Base-by-base conservation (phyloP, 2,888 invertebrate genomes). In the Drosophila limbata region DNA sequence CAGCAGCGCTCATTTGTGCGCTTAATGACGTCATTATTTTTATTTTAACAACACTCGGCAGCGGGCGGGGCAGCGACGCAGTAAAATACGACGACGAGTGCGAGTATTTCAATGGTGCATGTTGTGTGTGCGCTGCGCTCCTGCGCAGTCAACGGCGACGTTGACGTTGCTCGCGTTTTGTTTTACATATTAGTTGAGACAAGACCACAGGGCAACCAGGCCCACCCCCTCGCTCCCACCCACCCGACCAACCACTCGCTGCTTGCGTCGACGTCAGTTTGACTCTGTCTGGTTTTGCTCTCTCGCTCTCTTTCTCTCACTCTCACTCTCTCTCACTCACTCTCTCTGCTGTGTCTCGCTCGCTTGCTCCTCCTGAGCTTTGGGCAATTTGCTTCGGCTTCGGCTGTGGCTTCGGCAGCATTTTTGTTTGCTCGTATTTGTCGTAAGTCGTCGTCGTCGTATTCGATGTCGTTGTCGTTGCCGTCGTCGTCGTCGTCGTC, bases 21-120 rank as follows among this genome's bases (percentile, higher is more conserved):
- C 89, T 84, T 86, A 86, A 86, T 86, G 85, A 86, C 85, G 85
- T 86, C 85, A 86, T 86, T 86, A 86, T 86, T 86, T 85, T 86
- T 86, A 90, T 86, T 86, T 86, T 86, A 89, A 89, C 90, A 89
- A 86, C 89, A 69, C 71, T 68, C 67, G 73, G 64, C 45, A 70
- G 79, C 67, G 62, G 82, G 72, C 61, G 67, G 83, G 50, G 56
- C 74, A 67, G 81, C 73, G 67, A 67, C 56, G 74, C 51, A 67
- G 81, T 78, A 81, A 78, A 78, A 81, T 81, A 78, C 76, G 76
- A 80, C 81, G 50, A 80, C 76, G 81, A 76, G 65, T 77, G 59
- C 77, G 47, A 80, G 51, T 42, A 71, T 62, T 80, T 70, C 81
- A 80, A 76, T 76, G 75, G 75, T 76, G 76, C 80, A 75, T 59